Base-by-base conservation (phyloP, 1,140 invertebrate species). In the Macrobrachium rosenbergii region DNA sequence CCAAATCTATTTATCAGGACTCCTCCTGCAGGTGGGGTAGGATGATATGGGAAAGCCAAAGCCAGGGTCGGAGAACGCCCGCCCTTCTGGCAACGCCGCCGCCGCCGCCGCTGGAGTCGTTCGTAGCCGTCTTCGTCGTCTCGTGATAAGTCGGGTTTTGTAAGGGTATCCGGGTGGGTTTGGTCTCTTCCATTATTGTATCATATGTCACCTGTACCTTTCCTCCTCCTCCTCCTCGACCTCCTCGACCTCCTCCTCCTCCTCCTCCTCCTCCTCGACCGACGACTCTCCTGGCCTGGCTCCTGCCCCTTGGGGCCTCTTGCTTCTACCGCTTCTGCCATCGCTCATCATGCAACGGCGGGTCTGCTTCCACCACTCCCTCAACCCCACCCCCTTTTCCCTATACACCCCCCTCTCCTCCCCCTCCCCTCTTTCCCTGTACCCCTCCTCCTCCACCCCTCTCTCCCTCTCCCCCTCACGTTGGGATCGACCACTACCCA, bases 171-270 rank as follows among this genome's bases (percentile, higher is more conserved):
- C 75, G 60, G 12, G 43, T 67, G 60, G 28, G 60, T 43, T 73
- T 58, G 62, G 83, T 67, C 62, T 62, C 83, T 37, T 84, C 83
- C 83, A 84, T 84, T 84, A 84, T 84, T 84, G 83, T 84, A 73
- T 84, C 83, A 67, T 63, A 78, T 84, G 62, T 84, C 83, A 78
- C 83, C 83, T 84, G 75, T 67, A 78, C 23, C 69, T 75, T 37
- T 19, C 11, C 58, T 43, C 28, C 43, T 69, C 63, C 43, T 37
- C 80, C 17, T 21, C 17, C 37, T 37, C 43, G 16, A 10, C 14
- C 45, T 52, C 58, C 52, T 17, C n/a, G 58, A 19, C 52, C 64
- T 73, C 67, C 62, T 45, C 60, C 21, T 28, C 77, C 45, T 19
- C 79, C 52, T 14, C 19, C 28, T 19, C 60, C 43, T 23, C 19